A percentile compares a stretch with the other conserved stretches of the same genome.
Evolutionary conservation across 2,888 invertebrate species (phyloP).

Genomic region (Phanerotoma sp.): DNA sequence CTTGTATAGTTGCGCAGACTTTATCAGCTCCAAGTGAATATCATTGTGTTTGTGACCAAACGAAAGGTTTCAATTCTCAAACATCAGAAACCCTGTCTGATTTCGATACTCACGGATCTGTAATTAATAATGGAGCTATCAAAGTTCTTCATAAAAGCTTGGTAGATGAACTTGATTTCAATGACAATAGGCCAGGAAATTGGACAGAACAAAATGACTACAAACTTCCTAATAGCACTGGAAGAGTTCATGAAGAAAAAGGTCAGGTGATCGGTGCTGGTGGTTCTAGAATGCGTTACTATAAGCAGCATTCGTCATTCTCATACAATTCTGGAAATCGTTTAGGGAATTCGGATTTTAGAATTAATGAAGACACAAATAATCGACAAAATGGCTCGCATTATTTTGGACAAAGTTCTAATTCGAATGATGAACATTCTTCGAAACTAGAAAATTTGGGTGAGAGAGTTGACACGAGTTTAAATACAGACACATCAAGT

Average conservation of each 20-base stretch:
- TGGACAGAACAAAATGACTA: constrained; percentile 47
- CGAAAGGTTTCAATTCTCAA: neutral
- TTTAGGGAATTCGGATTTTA: neutral
- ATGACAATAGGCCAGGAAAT: constrained; percentile 42
- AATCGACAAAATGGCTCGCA: neutral
- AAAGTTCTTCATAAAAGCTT: constrained; percentile 17
- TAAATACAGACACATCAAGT: neutral
- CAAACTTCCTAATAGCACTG: constrained; percentile 42
- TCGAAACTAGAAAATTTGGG: too few species aligned
- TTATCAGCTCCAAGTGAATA: constrained; percentile 4
- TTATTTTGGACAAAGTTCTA: too few species aligned
- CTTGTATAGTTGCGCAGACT: neutral
- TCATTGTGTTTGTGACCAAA: neutral
- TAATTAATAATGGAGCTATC: constrained; percentile 21
- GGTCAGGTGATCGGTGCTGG: constrained; percentile 37
- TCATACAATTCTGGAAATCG: constrained; percentile 34
- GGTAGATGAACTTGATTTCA: constrained; percentile 24
- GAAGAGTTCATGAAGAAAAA: constrained; percentile 35
- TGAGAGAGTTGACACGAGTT: too few species aligned
- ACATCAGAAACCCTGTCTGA: too few species aligned
- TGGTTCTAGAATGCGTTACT: constrained; percentile 41
- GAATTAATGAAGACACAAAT: neutral
- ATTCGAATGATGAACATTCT: too few species aligned
- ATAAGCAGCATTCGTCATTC: constrained; percentile 45
- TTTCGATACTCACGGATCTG: constrained; percentile 17